A percentile compares a stretch with the other conserved stretches of the same genome.
These are phyloP conservation scores for Amblyteles armatorius DNA, from an alignment of 2,888 invertebrate genomes.

Conservation along the genomic window DNA sequence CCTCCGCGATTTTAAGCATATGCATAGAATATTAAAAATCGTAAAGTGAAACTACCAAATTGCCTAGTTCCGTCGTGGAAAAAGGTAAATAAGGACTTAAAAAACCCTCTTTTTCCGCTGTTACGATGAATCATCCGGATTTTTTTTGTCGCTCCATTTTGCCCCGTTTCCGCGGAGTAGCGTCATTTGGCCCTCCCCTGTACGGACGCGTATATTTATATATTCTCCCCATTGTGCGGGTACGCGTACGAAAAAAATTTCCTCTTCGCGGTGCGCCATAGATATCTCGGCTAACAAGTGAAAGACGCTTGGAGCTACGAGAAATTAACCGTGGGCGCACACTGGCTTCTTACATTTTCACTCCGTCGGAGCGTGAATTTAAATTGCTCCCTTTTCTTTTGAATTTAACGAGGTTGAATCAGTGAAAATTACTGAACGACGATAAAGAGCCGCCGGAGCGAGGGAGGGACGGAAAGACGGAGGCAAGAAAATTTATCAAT, in stretches of 20 bases:
- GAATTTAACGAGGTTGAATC: slow-evolving; percentile 60
- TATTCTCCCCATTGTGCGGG: no score
- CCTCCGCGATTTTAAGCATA: no score
- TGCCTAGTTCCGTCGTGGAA: no score
- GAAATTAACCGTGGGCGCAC: slow-evolving; percentile 36
- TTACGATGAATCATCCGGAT: no score
- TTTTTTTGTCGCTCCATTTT: no score
- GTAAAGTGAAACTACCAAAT: no score
- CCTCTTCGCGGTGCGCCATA: slow-evolving; percentile 31
- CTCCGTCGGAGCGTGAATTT: slow-evolving; percentile 63
- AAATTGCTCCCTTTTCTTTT: slow-evolving; percentile 56
- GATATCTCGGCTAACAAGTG: slow-evolving; percentile 23
- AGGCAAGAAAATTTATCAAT: slow-evolving; percentile 63
- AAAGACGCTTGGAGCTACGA: slow-evolving; percentile 6
- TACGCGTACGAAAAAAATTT: background rate
- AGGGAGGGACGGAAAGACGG: background rate
- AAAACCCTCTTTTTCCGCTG: no score
- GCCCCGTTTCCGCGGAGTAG: no score
- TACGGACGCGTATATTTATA: no score
- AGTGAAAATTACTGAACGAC: slow-evolving; percentile 56
- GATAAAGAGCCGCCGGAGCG: slow-evolving; percentile 36
- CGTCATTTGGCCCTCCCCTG: no score
- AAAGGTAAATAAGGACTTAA: no score
- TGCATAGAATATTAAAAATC: no score
- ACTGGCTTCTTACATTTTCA: slow-evolving; percentile 61